Percentiles rank a stretch among this genome's conserved stretches.
Conservation (phyloP, 2,113 vertebrate species). For the Chauna torquata region DNA sequence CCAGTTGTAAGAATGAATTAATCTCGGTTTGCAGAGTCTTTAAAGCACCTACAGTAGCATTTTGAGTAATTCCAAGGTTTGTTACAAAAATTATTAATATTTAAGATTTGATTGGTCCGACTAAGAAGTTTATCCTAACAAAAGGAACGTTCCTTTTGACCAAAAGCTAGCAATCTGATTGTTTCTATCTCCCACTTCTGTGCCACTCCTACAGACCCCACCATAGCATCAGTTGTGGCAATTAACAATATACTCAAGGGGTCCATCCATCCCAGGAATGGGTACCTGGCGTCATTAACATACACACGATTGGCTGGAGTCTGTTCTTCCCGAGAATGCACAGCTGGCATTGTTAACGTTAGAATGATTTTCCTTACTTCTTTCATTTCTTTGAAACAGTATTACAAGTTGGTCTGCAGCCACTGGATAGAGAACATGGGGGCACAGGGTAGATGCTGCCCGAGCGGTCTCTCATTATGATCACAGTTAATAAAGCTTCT, state of each 20-base stretch:
- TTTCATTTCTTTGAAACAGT: not conserved
- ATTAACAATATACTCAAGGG: not conserved
- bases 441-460: not conserved
- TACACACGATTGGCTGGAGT: not conserved
- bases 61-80: not conserved
- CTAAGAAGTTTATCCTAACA: not conserved
- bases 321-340: not conserved
- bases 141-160: not conserved
- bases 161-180: not conserved
- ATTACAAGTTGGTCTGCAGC: not conserved
- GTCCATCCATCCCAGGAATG: not conserved
- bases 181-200: not conserved
- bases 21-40: not conserved
- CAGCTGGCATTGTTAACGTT: not conserved
- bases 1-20: not conserved
- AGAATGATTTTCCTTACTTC: not conserved
- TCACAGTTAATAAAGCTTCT: not conserved
- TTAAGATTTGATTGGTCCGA: not conserved
- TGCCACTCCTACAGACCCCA: not conserved
- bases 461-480: not conserved
- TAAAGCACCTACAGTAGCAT: not conserved
- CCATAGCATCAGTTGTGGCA: not conserved
- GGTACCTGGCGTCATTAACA: not conserved
- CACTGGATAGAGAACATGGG: not conserved
- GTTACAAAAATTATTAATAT: not conserved